phyloP scores from a whole-genome alignment of 2,888 invertebrate genomes.

The Sepiola atlantica region DNA sequence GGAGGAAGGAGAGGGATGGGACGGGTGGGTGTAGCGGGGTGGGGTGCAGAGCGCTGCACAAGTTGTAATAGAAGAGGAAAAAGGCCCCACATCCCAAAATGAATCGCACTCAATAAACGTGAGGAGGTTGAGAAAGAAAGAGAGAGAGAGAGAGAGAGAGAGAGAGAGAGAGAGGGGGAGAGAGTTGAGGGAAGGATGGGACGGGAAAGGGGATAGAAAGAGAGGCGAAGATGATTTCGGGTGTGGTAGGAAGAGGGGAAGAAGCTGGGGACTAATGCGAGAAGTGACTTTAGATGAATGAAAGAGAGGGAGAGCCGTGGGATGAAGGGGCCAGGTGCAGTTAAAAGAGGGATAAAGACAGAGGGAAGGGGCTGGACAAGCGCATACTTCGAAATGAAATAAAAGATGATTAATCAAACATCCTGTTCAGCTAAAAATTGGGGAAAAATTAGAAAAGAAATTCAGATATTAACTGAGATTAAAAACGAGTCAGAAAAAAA shows the following conservation, averaged over 20 bases:
- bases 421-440: background rate
- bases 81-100: background rate
- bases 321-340: background rate
- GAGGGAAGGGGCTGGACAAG: background rate
- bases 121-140: no score
- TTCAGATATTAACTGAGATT: background rate
- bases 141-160: no score
- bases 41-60: background rate
- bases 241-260: background rate
- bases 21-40: no score
- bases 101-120: background rate
- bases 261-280: background rate
- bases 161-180: background rate
- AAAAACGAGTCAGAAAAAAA: background rate
- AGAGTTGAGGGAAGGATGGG: background rate
- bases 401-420: background rate
- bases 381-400: no score
- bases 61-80: conserved; percentile 3
- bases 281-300: background rate
- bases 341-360: background rate
- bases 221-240: background rate
- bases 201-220: background rate
- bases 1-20: background rate
- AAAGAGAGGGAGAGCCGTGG: background rate
- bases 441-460: background rate